phyloP scores from a whole-genome alignment of 2,888 invertebrate species.

The Tyria jacobaeae region DNA sequence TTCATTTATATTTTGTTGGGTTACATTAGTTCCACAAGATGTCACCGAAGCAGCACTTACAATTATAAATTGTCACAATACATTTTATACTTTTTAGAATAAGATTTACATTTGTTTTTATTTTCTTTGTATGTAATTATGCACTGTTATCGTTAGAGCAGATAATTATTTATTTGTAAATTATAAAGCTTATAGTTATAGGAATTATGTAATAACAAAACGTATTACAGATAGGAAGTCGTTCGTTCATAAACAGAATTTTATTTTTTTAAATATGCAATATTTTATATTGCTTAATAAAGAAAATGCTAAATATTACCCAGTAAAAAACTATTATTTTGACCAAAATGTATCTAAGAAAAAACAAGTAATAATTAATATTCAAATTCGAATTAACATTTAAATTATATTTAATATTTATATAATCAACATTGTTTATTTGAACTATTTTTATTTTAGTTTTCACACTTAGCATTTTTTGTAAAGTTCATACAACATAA shows the following conservation, averaged over 20 bases:
- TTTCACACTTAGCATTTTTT: too few relatives aligned
- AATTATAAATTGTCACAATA: slow-evolving; percentile 7
- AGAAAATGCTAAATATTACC: too few relatives aligned
- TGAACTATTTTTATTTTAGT: too few relatives aligned
- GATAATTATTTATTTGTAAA: neutral
- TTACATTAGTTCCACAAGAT: slow-evolving; percentile 39
- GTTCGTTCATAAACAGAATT: neutral
- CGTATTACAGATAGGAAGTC: neutral
- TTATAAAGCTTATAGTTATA: neutral
- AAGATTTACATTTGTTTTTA: neutral
- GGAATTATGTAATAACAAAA: neutral
- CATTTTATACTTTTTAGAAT: too few relatives aligned
- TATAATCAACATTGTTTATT: too few relatives aligned
- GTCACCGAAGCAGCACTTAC: slow-evolving; percentile 34
- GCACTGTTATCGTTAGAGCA: neutral
- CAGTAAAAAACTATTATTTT: too few relatives aligned
- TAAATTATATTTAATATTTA: too few relatives aligned
- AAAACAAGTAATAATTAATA: too few relatives aligned
- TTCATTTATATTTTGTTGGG: slow-evolving; percentile 42
- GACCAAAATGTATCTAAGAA: too few relatives aligned
- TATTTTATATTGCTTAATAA: too few relatives aligned
- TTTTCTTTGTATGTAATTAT: neutral
- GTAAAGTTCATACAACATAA: too few relatives aligned
- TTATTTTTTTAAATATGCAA: neutral
- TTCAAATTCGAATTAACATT: too few relatives aligned